Evolutionary conservation across 2,113 vertebrate genomes (phyloP), one percentile per base, ranked within the genome.

Genomic region (Thunnus thynnus): DNA sequence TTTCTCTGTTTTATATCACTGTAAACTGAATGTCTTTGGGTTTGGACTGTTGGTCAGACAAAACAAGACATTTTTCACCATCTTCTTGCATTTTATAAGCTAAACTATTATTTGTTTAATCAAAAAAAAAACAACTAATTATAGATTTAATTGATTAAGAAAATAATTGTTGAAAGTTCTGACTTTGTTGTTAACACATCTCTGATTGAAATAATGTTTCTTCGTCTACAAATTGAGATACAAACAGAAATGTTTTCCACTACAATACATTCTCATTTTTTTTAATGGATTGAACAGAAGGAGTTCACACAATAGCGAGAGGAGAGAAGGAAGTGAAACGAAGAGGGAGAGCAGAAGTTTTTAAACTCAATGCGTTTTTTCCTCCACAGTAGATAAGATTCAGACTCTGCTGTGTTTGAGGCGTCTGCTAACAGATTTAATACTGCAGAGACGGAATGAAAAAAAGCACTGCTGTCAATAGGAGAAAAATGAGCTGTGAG

Each of bases 401-500:
- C 63, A 16, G 41, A 51, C 27, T 27, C 14, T 65, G 17, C 13
- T 62, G 30, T 57, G 52, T 82, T 52, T 52, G 70, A 72, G 75
- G 11, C 2, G 3, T 66, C 74, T 22, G 57, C 65, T 54, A 36
- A 80, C 61, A 78, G 46, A 89, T 82, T 85, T 67, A 82, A 87
- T 85, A 60, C 77, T 68, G 41, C 72, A 61, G 66, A 70, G 78
- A 73, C 56, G 3, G 17, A 86, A 66, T 44, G 65, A 20, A 56
- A 64, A 78, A 74, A 78, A 50, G 4, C 41, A 50, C 32, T 10
- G 52, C 72, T 86, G 90, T 85, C 86, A 79, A 89, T 84, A 81
- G 48, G 50, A 84, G 80, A 86, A 89, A 89, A 86, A 86, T 80
- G 72, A 88, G 86, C 84, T 30, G 80, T 50, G 78, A 82, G 77